Percentiles rank a stretch among this genome's conserved stretches.
These are phyloP conservation scores for Platyrinchus mystaceus DNA, from an alignment of 2,797 vertebrate species.

Conservation along the genomic window DNA sequence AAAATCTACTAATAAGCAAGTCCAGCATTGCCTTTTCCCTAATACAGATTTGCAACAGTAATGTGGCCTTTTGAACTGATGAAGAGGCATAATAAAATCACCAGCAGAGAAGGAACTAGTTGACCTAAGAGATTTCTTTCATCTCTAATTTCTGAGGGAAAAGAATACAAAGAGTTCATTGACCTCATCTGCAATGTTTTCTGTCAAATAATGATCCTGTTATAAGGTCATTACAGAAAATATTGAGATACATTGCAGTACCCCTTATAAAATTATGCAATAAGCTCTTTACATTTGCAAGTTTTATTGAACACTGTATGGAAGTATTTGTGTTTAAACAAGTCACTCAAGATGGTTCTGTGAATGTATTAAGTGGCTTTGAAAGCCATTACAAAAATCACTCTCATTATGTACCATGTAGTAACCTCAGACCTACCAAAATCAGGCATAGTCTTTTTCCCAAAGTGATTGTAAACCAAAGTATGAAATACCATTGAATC, in stretches of 20 bases:
- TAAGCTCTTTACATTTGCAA: not conserved
- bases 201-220: constrained; percentile 14
- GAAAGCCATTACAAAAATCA: not conserved
- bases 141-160: not conserved
- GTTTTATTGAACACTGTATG: not conserved
- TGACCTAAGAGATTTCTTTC: constrained; percentile 9
- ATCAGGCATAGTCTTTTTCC: not conserved
- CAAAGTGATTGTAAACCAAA: constrained; percentile 52
- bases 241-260: not conserved
- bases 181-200: constrained; percentile 8
- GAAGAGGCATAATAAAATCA: not conserved
- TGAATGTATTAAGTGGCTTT: not conserved
- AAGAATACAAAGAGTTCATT: not conserved
- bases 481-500: not conserved
- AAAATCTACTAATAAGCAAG: not conserved
- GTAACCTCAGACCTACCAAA: not conserved
- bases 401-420: not conserved
- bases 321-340: constrained; percentile 10
- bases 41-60: not conserved
- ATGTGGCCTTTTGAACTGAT: not conserved
- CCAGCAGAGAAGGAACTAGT: not conserved
- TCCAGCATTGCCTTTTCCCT: not conserved
- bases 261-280: not conserved
- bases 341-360: not conserved
- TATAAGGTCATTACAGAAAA: constrained; percentile 12